Conservation (phyloP, 2,113 vertebrate genomes). For the Triplophysa tibetana region DNA sequence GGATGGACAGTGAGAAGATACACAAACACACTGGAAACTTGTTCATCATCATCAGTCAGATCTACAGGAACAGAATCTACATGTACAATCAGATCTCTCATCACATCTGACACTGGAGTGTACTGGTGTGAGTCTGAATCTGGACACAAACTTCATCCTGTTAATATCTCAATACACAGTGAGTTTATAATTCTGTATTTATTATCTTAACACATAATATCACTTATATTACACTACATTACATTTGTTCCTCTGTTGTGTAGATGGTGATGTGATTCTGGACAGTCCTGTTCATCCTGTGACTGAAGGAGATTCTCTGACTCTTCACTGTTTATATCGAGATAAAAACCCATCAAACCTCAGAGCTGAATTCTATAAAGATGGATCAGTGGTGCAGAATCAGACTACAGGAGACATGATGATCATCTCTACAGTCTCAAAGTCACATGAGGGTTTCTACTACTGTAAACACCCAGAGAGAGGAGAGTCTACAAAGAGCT, state of each 20-base stretch:
- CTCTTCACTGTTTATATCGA: slow-evolving; percentile 29
- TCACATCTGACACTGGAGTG: slow-evolving; percentile 7
- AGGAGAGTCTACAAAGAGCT: slow-evolving; percentile 33
- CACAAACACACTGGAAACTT: background rate
- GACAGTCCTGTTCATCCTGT: slow-evolving; percentile 45
- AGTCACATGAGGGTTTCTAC: slow-evolving; percentile 40
- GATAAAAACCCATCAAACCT: background rate
- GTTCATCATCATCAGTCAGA: background rate
- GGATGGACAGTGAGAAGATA: slow-evolving; percentile 44
- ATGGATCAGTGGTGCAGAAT: slow-evolving; percentile 27
- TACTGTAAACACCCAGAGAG: slow-evolving; percentile 28
- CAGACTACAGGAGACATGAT: slow-evolving; percentile 28
- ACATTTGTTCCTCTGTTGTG: slow-evolving; percentile 2
- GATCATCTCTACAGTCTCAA: slow-evolving; percentile 31
- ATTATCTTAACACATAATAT: background rate
- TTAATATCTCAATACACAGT: slow-evolving; percentile 41
- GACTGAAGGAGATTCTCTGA: slow-evolving; percentile 37
- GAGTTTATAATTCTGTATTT: slow-evolving; percentile 16
- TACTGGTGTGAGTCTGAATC: slow-evolving; percentile 50
- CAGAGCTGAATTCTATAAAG: slow-evolving; percentile 41
- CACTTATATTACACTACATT: no score
- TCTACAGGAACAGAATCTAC: slow-evolving; percentile 30
- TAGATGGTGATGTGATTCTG: slow-evolving; percentile 38
- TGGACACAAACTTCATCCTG: slow-evolving; percentile 25
- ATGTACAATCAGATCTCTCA: background rate